A percentile compares a stretch with the other conserved stretches of the same genome.
Evolutionary conservation across 2,888 invertebrate genomes (phyloP).

Genomic region (Gnatocerus cornutus): DNA sequence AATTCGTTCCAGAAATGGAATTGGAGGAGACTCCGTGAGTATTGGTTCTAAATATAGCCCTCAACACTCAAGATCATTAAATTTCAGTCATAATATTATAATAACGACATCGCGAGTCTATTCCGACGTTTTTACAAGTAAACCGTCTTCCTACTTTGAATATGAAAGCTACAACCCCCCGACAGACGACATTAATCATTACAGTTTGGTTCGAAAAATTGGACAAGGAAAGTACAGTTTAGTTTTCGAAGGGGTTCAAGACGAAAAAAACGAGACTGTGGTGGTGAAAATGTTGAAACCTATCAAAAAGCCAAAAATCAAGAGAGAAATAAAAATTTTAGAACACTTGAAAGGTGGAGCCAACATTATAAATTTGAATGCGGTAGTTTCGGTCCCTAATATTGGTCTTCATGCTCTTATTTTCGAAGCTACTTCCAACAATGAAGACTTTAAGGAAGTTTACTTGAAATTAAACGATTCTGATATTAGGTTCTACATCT

Average conservation of each 20-base stretch:
- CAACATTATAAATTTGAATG: slow-evolving; percentile 66
- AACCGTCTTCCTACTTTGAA: slow-evolving; percentile 66
- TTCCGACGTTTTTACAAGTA: slow-evolving; percentile 64
- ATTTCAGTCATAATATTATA: slow-evolving; percentile 36
- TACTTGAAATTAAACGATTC: slow-evolving; percentile 67
- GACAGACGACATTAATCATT: slow-evolving; percentile 64
- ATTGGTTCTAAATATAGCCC: neutral
- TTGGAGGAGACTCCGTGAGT: slow-evolving; percentile 37
- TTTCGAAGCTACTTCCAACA: slow-evolving; percentile 66
- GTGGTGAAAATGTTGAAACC: slow-evolving; percentile 69
- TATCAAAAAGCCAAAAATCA: slow-evolving; percentile 68
- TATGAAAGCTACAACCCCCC: slow-evolving; percentile 65
- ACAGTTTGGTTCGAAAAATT: slow-evolving; percentile 65
- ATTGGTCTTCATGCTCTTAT: slow-evolving; percentile 65
- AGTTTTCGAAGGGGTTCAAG: slow-evolving; percentile 68
- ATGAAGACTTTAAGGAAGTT: slow-evolving; percentile 68
- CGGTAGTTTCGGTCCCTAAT: slow-evolving; percentile 60
- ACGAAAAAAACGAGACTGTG: slow-evolving; percentile 63
- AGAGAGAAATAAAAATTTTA: slow-evolving; percentile 69
- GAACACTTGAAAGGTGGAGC: slow-evolving; percentile 67
- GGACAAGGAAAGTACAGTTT: slow-evolving; percentile 70
- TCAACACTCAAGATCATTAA: neutral
- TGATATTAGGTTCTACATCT: slow-evolving; percentile 69
- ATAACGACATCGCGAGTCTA: slow-evolving; percentile 65
- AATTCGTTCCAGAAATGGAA: slow-evolving; percentile 32